Conservation (phyloP, 64 coral and sea anemone species). For the Stichodactyla mertensii region DNA sequence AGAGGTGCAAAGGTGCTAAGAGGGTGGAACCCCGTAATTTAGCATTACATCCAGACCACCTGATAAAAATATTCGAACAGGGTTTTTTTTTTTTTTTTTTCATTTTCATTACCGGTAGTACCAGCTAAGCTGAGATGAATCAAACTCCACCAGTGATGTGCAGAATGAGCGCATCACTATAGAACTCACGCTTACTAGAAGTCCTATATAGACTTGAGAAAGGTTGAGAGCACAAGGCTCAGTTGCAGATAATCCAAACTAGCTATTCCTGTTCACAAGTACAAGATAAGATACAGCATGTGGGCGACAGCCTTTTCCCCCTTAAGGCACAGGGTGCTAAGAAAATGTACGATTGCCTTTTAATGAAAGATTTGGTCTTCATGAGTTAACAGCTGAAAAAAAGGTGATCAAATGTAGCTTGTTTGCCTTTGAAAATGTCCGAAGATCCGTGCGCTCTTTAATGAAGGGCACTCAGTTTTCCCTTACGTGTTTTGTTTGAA, state of each 20-base stretch:
- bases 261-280: background rate
- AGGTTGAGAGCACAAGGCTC: background rate
- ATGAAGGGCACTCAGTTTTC: background rate
- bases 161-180: too few relatives aligned
- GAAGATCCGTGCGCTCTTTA: background rate
- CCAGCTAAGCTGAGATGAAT: too few relatives aligned
- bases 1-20: background rate
- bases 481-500: background rate
- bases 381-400: too few relatives aligned
- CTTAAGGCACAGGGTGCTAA: background rate
- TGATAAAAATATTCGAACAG: too few relatives aligned
- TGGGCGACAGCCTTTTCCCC: background rate
- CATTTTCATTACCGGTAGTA: too few relatives aligned
- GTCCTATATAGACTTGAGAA: too few relatives aligned
- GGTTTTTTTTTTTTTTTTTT: too few relatives aligned
- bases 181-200: too few relatives aligned
- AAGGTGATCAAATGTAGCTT: too few relatives aligned
- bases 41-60: too few relatives aligned
- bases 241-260: constrained; percentile 1
- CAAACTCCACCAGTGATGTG: too few relatives aligned
- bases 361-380: too few relatives aligned
- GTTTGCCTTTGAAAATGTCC: background rate
- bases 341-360: background rate
- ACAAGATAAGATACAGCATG: background rate
- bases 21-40: background rate